A percentile compares a stretch with the other conserved stretches of the same genome.
Evolutionary conservation across 2,797 vertebrate genomes (phyloP).

Genomic region (Ctenopoma multispine): DNA sequence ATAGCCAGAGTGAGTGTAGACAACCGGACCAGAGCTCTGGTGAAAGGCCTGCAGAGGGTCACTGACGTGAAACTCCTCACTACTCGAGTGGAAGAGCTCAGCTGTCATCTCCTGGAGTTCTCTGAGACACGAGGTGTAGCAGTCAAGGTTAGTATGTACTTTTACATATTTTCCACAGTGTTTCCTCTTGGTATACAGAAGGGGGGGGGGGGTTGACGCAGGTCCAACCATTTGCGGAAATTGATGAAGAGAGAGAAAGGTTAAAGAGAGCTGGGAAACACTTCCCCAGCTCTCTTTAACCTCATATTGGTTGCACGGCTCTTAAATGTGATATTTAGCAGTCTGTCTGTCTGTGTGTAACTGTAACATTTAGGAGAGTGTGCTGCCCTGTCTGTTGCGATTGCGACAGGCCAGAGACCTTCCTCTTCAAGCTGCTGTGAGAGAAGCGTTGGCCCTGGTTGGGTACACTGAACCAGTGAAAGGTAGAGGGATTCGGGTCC

Average conservation of each 20-base stretch:
- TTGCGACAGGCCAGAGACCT: slow-evolving; percentile 90
- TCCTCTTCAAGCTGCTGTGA: slow-evolving; percentile 91
- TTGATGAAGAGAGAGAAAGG: too few species aligned
- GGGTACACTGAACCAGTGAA: slow-evolving; percentile 93
- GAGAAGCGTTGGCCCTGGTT: slow-evolving; percentile 92
- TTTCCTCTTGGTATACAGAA: too few species aligned
- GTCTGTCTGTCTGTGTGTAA: not conserved
- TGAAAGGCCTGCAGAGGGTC: slow-evolving; percentile 90
- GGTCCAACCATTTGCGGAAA: too few species aligned
- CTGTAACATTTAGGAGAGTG: slow-evolving; percentile 83
- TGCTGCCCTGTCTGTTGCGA: slow-evolving; percentile 89
- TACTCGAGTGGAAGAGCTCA: slow-evolving; percentile 92
- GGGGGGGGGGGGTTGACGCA: too few species aligned
- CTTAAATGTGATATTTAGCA: not conserved
- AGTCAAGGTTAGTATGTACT: slow-evolving; percentile 86
- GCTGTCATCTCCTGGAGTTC: slow-evolving; percentile 93
- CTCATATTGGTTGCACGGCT: fast-evolving
- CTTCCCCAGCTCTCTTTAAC: not conserved
- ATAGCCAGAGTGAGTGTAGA: slow-evolving; percentile 95
- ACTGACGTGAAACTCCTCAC: slow-evolving; percentile 89
- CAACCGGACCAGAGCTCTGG: slow-evolving; percentile 93
- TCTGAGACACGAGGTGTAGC: slow-evolving; percentile 94
- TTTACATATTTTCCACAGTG: too few species aligned
- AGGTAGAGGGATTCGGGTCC: slow-evolving; percentile 92
- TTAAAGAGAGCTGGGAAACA: too few species aligned